A percentile compares a stretch with the other conserved stretches of the same genome.
These are phyloP conservation scores for Leptinotarsa undecemlineata DNA, from an alignment of 1,140 invertebrate genomes.

Conservation along the genomic window DNA sequence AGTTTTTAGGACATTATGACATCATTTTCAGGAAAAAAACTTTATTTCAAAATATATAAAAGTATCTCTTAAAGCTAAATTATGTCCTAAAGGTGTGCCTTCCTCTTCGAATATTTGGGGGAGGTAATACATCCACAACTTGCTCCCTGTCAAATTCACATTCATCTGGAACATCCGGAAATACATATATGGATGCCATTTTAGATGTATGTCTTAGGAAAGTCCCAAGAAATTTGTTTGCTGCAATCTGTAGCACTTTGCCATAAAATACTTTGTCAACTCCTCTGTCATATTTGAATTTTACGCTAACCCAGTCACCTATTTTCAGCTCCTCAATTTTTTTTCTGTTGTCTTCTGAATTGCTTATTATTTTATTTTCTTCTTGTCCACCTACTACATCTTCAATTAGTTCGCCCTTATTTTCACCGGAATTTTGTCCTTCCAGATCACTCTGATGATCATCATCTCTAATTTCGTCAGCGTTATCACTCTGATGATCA, in stretches of 20 bases:
- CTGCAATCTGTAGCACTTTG: background rate
- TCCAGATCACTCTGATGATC: slow-evolving; percentile 9
- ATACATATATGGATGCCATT: background rate
- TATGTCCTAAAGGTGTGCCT: background rate
- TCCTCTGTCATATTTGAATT: slow-evolving; percentile 5
- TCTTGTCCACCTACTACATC: slow-evolving; percentile 2
- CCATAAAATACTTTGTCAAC: slow-evolving; percentile 9
- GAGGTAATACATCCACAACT: background rate
- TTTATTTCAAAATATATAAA: too few relatives aligned
- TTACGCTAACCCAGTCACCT: background rate
- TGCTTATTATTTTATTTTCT: slow-evolving; percentile 5
- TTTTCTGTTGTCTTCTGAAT: slow-evolving; percentile 1
- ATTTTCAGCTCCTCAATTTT: slow-evolving; percentile 8
- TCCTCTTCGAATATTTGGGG: background rate
- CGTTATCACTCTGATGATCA: slow-evolving; percentile 5
- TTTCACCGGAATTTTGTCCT: slow-evolving; percentile 3
- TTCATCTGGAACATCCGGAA: slow-evolving; percentile 8
- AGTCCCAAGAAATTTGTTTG: too few relatives aligned
- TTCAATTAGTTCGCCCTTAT: slow-evolving; percentile 8
- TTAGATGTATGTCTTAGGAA: background rate
- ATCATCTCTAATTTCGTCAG: slow-evolving; percentile 2
- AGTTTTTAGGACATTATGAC: too few relatives aligned
- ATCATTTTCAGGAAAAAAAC: too few relatives aligned
- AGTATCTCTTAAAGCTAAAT: too few relatives aligned
- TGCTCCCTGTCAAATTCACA: slow-evolving; percentile 3